Evolutionary conservation across 2,113 vertebrate species (phyloP).

Genomic region (Castor canadensis): DNA sequence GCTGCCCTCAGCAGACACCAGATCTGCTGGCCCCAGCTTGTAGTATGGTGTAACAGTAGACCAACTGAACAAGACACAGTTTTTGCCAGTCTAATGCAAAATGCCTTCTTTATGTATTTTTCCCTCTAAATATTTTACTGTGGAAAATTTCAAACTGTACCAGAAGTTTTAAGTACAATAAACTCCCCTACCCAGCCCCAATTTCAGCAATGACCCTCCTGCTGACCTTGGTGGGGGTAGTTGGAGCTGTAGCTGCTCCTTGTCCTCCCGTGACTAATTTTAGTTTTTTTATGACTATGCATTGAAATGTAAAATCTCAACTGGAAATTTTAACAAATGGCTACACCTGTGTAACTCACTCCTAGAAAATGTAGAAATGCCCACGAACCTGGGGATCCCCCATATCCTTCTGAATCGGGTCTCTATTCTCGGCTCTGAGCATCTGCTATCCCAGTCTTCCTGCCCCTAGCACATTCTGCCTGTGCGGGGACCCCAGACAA

Average conservation of each 20-base stretch:
- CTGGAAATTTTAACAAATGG: background rate
- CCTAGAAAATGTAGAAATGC: background rate
- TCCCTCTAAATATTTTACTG: background rate
- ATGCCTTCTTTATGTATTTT: background rate
- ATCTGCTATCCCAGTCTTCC: background rate
- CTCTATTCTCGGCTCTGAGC: background rate
- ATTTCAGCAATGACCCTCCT: background rate
- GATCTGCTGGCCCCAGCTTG: background rate
- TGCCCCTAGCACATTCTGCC: background rate
- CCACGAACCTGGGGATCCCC: rapidly evolving
- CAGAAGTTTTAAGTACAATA: background rate
- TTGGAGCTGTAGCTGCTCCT: no score
- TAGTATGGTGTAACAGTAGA: background rate
- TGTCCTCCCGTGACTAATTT: background rate
- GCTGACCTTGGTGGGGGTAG: background rate
- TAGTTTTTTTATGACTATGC: background rate
- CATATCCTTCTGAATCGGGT: rapidly evolving
- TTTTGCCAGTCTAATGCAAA: background rate
- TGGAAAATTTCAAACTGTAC: background rate
- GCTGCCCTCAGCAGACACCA: background rate
- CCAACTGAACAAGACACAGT: background rate
- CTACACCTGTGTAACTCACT: rapidly evolving
- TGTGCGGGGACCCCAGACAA: background rate
- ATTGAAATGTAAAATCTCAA: background rate
- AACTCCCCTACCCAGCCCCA: rapidly evolving